These are phyloP conservation scores for Microcebus lehilahytsara DNA, from an alignment of 2,113 vertebrate genomes.

Conservation along the genomic window DNA sequence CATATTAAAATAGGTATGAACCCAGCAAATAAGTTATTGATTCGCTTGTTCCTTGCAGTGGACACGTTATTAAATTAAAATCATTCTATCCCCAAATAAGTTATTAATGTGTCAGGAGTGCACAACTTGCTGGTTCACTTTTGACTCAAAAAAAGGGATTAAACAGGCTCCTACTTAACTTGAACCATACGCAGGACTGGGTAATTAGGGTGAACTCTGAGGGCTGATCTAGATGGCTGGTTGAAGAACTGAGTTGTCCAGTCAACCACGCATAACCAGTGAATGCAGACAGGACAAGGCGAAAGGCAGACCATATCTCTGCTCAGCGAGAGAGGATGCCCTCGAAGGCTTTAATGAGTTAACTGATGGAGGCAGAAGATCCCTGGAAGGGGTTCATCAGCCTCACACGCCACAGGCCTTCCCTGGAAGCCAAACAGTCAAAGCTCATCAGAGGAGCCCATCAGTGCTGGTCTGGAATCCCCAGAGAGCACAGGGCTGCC, in stretches of 20 bases:
- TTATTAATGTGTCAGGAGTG: not conserved
- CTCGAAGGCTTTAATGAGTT: conserved; percentile 54
- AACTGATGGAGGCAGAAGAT: conserved; percentile 55
- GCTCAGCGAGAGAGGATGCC: conserved; percentile 33
- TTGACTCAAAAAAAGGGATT: not conserved
- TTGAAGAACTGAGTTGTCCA: conserved; percentile 34
- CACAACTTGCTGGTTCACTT: not conserved
- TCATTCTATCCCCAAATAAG: not conserved
- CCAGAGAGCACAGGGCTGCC: conserved; percentile 70
- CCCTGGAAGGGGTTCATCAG: conserved; percentile 59
- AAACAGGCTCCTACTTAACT: not conserved
- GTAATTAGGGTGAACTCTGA: not conserved
- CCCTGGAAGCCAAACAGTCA: conserved; percentile 75
- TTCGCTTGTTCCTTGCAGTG: not conserved
- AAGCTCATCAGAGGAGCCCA: conserved; percentile 71
- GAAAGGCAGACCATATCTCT: not conserved
- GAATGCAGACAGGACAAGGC: not conserved
- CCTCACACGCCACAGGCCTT: not conserved
- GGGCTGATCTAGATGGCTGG: not conserved
- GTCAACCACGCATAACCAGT: conserved; percentile 12
- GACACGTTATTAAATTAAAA: not conserved
- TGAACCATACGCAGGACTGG: not conserved
- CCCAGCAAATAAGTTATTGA: not conserved
- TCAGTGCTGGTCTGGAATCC: conserved; percentile 60
- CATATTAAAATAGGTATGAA: not conserved